A percentile compares a stretch with the other conserved stretches of the same genome.
Conservation (phyloP, 23 tunicate genomes). For the Aplidium turbinatum region DNA sequence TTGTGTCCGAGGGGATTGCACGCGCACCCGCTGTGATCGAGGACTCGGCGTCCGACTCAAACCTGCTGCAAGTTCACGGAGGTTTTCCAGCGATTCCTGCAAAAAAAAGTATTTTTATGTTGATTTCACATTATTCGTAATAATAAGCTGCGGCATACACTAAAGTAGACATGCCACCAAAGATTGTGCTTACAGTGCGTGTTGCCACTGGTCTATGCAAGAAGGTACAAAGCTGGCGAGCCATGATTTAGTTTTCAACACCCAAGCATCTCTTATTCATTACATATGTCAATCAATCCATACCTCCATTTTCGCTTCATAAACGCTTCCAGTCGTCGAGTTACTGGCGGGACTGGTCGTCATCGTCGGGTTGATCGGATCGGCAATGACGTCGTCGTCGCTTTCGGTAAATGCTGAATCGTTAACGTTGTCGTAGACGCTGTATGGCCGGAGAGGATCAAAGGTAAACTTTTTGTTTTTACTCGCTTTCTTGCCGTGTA, state of each 20-base stretch:
- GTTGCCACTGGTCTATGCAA: too few species aligned
- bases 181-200: too few species aligned
- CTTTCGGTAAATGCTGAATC: conserved; percentile 7
- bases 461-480: not conserved
- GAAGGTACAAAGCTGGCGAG: too few species aligned
- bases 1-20: not conserved
- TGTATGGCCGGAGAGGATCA: conserved; percentile 18
- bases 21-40: not conserved
- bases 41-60: conserved; percentile 39
- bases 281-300: too few species aligned
- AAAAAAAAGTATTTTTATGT: conserved; percentile 4
- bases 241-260: too few species aligned
- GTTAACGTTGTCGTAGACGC: conserved; percentile 41
- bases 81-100: conserved; percentile 61
- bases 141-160: not conserved
- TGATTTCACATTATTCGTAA: not conserved
- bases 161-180: too few species aligned
- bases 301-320: conserved; percentile 47
- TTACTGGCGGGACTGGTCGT: conserved; percentile 1
- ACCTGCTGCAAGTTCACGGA: conserved; percentile 58
- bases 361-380: not conserved
- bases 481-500: too few species aligned
- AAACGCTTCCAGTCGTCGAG: conserved; percentile 18
- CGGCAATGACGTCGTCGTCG: conserved; percentile 18
- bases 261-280: too few species aligned